Percentiles rank a stretch among this genome's conserved stretches.
Conservation (phyloP, 2,113 vertebrate species). For the Microcebus griseorufus region DNA sequence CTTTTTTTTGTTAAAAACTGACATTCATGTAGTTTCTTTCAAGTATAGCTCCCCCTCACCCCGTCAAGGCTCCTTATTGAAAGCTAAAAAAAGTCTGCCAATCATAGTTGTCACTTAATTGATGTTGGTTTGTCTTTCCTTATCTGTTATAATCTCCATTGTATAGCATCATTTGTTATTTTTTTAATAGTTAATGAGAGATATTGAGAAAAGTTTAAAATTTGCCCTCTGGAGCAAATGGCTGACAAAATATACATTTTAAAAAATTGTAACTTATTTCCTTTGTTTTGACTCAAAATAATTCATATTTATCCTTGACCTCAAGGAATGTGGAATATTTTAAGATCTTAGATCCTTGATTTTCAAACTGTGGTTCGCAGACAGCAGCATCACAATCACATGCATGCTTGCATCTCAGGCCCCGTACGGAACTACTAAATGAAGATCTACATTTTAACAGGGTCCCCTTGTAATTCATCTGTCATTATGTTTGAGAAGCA, state of each 20-base stretch:
- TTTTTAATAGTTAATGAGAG: not conserved
- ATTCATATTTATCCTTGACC: not conserved
- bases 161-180: not conserved
- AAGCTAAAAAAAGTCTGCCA: not conserved
- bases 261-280: not conserved
- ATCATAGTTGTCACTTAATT: not conserved
- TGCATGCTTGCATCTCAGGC: fast-evolving
- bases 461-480: not conserved
- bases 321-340: not conserved
- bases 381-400: not conserved
- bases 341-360: not conserved
- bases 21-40: not conserved
- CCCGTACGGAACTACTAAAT: not conserved
- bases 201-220: not conserved
- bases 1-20: not conserved
- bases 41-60: not conserved
- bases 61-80: not conserved
- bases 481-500: not conserved
- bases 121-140: not conserved
- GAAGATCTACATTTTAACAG: not conserved
- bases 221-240: not conserved
- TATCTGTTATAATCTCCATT: not conserved
- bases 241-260: not conserved
- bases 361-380: not conserved
- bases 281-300: not conserved